Conservation (phyloP, 2,888 invertebrate species). For the Alcis repandata region DNA sequence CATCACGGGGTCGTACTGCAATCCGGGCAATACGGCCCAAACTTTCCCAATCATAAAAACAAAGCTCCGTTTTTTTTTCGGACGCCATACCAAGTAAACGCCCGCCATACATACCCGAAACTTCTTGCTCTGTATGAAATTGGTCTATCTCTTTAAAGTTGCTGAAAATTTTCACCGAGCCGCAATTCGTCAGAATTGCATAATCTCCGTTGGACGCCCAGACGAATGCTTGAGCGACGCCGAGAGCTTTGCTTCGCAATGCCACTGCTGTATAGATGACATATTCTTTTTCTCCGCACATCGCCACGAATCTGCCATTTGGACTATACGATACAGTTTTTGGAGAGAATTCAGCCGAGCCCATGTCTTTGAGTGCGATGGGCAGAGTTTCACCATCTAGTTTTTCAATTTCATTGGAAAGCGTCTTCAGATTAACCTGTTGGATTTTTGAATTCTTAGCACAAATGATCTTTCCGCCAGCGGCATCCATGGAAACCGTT, state of each 20-base stretch:
- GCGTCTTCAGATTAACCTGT: constrained; percentile 13
- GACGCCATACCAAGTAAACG: constrained; percentile 18
- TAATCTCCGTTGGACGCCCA: constrained; percentile 16
- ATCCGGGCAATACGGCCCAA: constrained; percentile 6
- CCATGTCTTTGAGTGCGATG: neutral
- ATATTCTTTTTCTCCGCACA: constrained; percentile 99
- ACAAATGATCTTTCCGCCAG: constrained; percentile 88
- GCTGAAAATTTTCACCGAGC: constrained; percentile 2
- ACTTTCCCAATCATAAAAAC: constrained; percentile 26
- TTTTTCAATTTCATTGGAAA: neutral
- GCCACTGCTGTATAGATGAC: constrained; percentile 99
- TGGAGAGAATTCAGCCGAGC: constrained; percentile 11
- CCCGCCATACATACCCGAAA: constrained; percentile 19
- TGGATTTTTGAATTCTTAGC: constrained; percentile 8
- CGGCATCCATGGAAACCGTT: constrained; percentile 98
- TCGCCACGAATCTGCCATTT: constrained; percentile 95
- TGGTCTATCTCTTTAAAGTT: constrained; percentile 7
- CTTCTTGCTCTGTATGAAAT: constrained; percentile 3
- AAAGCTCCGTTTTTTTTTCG: neutral
- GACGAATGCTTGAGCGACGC: constrained; percentile 13
- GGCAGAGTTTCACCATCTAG: constrained; percentile 10
- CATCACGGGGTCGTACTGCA: neutral
- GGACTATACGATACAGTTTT: constrained; percentile 90
- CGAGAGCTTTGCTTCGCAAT: constrained; percentile 66
- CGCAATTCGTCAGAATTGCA: neutral